These are phyloP conservation scores for Actinopyga echinites DNA, from an alignment of 53 echinoderm and acorn worm genomes.

Conservation along the genomic window DNA sequence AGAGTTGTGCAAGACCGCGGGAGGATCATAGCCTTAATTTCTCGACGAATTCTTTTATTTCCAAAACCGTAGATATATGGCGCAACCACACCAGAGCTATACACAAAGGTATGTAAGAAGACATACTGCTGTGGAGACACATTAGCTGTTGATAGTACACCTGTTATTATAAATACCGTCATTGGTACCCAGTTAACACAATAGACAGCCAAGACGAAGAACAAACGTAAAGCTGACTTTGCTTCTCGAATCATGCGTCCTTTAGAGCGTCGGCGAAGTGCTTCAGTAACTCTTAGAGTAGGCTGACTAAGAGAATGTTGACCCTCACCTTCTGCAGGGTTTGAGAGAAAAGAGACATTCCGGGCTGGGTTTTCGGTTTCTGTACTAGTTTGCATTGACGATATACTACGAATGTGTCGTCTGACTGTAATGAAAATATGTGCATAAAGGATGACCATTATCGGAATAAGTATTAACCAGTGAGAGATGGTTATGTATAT, in stretches of 20 bases:
- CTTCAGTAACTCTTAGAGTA: too few species aligned
- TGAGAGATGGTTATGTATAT: background rate
- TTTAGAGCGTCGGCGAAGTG: background rate
- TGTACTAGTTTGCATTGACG: background rate
- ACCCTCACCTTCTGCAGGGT: too few species aligned
- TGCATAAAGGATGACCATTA: background rate
- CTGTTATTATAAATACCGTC: background rate
- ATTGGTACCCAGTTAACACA: constrained; percentile 1
- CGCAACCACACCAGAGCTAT: background rate
- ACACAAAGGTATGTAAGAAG: background rate
- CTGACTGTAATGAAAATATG: background rate
- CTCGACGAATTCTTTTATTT: background rate
- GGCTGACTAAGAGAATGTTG: too few species aligned
- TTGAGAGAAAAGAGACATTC: too few species aligned
- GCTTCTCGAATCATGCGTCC: constrained; percentile 1
- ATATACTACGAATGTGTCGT: constrained; percentile 1
- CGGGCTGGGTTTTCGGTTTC: too few species aligned
- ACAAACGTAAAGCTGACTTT: background rate
- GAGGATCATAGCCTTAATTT: background rate
- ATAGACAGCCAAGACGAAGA: background rate
- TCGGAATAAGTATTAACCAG: background rate
- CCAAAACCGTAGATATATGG: constrained; percentile 27
- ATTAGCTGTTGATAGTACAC: background rate
- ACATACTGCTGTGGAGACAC: constrained; percentile 9
- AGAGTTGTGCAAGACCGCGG: too few species aligned